Evolutionary conservation across 2,888 invertebrate species (phyloP), one percentile per base, ranked within the genome.

Genomic region (Limnephilus marmoratus): DNA sequence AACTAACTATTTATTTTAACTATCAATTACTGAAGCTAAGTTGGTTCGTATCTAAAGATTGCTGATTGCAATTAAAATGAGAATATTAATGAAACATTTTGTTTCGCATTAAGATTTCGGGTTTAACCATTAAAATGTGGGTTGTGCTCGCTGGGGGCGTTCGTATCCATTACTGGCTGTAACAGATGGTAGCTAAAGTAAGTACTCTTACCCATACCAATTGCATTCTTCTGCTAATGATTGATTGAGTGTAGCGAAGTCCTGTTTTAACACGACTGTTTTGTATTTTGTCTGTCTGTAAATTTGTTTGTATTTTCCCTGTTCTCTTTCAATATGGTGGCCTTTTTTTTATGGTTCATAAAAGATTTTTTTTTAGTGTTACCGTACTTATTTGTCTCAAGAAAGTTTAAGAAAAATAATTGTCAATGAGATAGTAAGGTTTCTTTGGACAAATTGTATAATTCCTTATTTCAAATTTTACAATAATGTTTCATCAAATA

Each of bases 51-150:
- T 68, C 68, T 68, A 9, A 5, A n/a, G 24, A 7, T 68, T 68
- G n/a, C 24, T 7, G n/a, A 24, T 68, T 68, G 68, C 24, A 68
- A 68, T 68, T 68, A 68, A 68, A 68, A 68, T 68, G 68, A 68
- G 68, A 68, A 68, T 68, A 9, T 7, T 68, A 68, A 68, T 68
- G 68, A 68, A 53, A 68, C 9, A 68, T 68, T 68, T 68, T 68
- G 68, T 68, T 68, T 68, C n/a, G n/a, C 68, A n/a, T 68, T 68
- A 68, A 68, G 68, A 68, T 68, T 68, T 68, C 68, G 68, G 68
- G 24, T 68, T 68, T 68, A n/a, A 7, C 68, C 68, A 68, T 68
- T 68, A 68, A 24, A 68, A 24, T n/a, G 68, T 68, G 68, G 68
- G 68, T 68, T 24, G 68, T 11, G n/a, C 7, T 9, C 9, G 68